Percentiles rank a stretch among this genome's conserved stretches.
Conservation (phyloP, 2,113 vertebrate species). For the Herpetotheres cachinnans region DNA sequence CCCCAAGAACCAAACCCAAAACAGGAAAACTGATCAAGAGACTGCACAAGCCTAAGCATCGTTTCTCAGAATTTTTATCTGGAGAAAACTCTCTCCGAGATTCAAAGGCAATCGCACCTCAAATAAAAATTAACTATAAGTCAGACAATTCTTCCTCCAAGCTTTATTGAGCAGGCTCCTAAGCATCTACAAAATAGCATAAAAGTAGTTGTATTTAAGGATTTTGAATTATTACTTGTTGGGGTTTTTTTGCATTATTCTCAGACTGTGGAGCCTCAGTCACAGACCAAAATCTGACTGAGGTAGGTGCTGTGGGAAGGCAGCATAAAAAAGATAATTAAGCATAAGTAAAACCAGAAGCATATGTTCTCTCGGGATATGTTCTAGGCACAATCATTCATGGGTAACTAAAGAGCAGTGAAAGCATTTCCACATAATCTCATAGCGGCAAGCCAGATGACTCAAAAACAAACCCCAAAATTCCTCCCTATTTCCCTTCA, state of each 20-base stretch:
- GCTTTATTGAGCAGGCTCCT: not conserved
- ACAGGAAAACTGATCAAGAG: not conserved
- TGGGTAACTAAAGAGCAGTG: not conserved
- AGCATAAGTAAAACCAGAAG: not conserved
- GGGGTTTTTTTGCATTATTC: not conserved
- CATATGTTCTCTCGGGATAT: not conserved
- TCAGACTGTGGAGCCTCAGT: not conserved
- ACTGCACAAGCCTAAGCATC: not conserved
- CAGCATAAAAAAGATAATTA: not conserved
- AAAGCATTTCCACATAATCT: not conserved
- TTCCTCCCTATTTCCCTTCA: not conserved
- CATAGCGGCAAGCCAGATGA: not conserved
- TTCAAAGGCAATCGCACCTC: not conserved
- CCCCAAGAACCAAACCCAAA: not conserved
- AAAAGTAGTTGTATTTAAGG: not conserved
- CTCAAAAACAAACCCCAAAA: not conserved
- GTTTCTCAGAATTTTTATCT: not conserved
- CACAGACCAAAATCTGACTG: not conserved
- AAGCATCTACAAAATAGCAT: not conserved
- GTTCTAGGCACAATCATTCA: not conserved
- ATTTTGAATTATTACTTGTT: not conserved
- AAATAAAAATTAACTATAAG: not conserved
- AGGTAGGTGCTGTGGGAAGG: not conserved
- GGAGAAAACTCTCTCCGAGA: not conserved
- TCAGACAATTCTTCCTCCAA: not conserved